Conservation (phyloP, 2,888 invertebrate genomes). For the Neoaliturus tenellus region DNA sequence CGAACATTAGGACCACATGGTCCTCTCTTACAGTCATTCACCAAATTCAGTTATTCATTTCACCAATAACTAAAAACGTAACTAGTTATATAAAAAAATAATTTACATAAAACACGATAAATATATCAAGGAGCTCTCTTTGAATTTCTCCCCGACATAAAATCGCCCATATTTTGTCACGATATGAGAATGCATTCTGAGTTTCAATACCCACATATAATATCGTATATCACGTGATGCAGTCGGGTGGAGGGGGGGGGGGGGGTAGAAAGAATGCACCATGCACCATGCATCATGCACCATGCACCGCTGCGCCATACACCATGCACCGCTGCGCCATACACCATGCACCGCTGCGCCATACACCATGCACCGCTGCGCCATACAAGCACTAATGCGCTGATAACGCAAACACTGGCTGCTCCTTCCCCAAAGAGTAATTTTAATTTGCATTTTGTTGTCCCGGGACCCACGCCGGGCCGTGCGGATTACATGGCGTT, state of each 20-base stretch:
- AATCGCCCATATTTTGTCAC: too few relatives aligned
- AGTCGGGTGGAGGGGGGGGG: background rate
- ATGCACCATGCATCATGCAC: too few relatives aligned
- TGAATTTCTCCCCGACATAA: too few relatives aligned
- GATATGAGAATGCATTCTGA: background rate
- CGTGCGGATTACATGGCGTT: background rate
- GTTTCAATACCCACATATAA: background rate
- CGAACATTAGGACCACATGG: too few relatives aligned
- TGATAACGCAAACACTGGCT: background rate
- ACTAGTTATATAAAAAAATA: too few relatives aligned
- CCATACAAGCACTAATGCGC: too few relatives aligned
- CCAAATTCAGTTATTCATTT: too few relatives aligned
- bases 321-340: background rate
- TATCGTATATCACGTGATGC: background rate
- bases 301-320: too few relatives aligned
- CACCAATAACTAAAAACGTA: too few relatives aligned
- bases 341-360: background rate
- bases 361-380: background rate
- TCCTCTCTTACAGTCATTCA: too few relatives aligned
- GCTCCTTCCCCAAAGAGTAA: conserved; percentile 29
- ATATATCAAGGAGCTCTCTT: too few relatives aligned
- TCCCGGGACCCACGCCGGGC: background rate
- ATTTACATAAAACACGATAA: too few relatives aligned
- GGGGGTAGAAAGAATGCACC: background rate
- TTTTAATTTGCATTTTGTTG: conserved; percentile 35